phyloP scores from a whole-genome alignment of 2,888 invertebrate species.

The Dyspetes luteomarginatus region DNA sequence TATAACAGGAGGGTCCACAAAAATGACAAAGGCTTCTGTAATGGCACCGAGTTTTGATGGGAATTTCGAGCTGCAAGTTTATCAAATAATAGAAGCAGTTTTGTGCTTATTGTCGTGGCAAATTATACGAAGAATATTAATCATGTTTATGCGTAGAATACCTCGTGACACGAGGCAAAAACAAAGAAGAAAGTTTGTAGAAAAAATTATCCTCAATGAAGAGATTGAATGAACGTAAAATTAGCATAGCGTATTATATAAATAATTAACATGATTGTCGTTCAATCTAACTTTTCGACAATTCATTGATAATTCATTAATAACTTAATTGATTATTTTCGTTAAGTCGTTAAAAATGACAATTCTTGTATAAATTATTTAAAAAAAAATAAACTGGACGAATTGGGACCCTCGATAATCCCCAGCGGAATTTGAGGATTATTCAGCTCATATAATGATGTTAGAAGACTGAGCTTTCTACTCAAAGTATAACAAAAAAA shows the following conservation, averaged over 20 bases:
- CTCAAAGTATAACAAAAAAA: slow-evolving; percentile 6
- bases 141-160: neutral
- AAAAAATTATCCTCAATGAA: neutral
- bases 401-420: too few relatives aligned
- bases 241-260: too few relatives aligned
- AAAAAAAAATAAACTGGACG: too few relatives aligned
- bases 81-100: neutral
- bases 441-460: too few relatives aligned
- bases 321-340: too few relatives aligned
- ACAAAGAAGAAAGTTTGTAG: neutral
- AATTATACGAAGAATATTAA: neutral
- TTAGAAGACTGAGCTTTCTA: too few relatives aligned
- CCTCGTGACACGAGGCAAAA: neutral
- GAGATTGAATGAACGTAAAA: neutral
- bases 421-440: neutral
- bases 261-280: too few relatives aligned
- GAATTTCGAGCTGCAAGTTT: neutral
- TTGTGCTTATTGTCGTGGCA: neutral
- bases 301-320: too few relatives aligned
- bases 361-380: too few relatives aligned
- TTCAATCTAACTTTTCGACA: too few relatives aligned
- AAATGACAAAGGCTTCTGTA: neutral
- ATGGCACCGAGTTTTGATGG: neutral
- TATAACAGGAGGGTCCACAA: neutral
- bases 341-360: too few relatives aligned